These are phyloP conservation scores for Gymnocephalus cernua DNA, from an alignment of 2,113 vertebrate genomes.

Conservation along the genomic window DNA sequence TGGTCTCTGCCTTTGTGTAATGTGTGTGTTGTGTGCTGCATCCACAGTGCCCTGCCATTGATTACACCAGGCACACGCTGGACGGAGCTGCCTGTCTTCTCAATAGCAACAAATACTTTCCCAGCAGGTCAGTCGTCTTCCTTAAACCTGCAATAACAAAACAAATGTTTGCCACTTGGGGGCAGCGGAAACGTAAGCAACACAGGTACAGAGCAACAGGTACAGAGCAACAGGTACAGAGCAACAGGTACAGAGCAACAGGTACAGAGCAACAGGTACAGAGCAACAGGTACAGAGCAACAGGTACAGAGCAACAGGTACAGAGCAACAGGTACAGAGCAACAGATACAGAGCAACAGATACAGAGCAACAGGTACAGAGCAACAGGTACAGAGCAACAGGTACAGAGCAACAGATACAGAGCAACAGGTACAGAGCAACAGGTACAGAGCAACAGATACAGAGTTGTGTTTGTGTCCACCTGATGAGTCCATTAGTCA, in stretches of 20 bases:
- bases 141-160: not conserved
- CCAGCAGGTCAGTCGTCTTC: slow-evolving; percentile 90
- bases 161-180: not conserved
- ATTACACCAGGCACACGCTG: slow-evolving; percentile 98
- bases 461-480: no score
- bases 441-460: not conserved
- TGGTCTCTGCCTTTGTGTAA: not conserved
- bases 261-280: not conserved
- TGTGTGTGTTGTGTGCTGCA: slow-evolving; percentile 12
- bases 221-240: not conserved
- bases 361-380: not conserved
- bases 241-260: not conserved
- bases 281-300: not conserved
- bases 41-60: slow-evolving; percentile 96
- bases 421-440: not conserved
- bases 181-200: not conserved
- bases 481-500: no score
- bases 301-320: not conserved
- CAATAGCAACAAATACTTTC: slow-evolving; percentile 99
- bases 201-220: not conserved
- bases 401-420: no score
- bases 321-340: not conserved
- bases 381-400: not conserved
- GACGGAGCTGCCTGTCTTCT: slow-evolving; percentile 99
- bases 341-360: no score